These are phyloP conservation scores for Vollenhovia emeryi DNA, from an alignment of 1,140 invertebrate species.

Conservation along the genomic window DNA sequence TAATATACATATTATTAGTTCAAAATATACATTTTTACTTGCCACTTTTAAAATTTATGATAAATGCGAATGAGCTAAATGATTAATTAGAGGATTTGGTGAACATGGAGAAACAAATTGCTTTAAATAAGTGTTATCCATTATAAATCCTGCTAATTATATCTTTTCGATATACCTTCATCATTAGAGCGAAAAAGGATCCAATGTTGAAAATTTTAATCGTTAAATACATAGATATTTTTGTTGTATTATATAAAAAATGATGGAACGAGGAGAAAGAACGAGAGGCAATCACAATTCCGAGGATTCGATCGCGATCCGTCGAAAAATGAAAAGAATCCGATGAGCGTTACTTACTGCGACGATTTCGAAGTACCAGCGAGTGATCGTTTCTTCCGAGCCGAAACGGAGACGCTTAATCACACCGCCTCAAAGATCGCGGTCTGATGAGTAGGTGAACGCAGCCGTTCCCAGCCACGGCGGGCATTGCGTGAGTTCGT, in stretches of 20 bases:
- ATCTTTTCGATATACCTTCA: background rate
- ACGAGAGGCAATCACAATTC: background rate
- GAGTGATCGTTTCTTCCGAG: slow-evolving; percentile 25
- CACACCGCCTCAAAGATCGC: slow-evolving; percentile 49
- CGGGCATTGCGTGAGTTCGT: slow-evolving; percentile 54
- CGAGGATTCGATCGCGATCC: background rate
- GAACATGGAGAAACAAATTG: background rate
- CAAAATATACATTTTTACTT: slow-evolving; percentile 1
- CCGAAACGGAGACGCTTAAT: slow-evolving; percentile 53
- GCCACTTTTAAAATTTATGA: background rate
- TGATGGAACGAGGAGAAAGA: background rate
- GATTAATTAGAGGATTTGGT: background rate
- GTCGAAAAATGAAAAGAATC: background rate
- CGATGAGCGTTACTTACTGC: slow-evolving; percentile 64
- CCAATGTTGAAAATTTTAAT: background rate
- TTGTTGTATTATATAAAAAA: background rate
- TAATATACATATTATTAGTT: background rate
- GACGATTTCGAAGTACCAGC: slow-evolving; percentile 15
- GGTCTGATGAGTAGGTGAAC: background rate
- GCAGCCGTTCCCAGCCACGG: slow-evolving; percentile 30
- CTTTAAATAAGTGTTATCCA: background rate
- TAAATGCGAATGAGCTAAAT: background rate
- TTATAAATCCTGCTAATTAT: background rate
- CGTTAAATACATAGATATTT: slow-evolving; percentile 5
- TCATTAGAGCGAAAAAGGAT: background rate